Base-by-base conservation (phyloP, 2,888 invertebrate species). In the Polyploca ridens region DNA sequence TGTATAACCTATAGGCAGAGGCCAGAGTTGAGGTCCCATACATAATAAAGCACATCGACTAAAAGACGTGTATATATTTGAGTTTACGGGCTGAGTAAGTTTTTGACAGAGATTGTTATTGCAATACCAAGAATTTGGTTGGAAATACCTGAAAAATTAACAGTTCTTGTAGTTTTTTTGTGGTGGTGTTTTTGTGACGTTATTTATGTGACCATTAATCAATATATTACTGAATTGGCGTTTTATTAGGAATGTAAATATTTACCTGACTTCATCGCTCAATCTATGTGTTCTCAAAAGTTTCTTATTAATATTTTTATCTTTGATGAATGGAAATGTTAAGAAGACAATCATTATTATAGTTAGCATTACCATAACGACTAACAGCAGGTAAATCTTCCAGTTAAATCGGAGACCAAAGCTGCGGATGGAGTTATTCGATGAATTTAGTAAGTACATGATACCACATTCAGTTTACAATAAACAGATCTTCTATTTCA, bases 21-120 rank as follows among this genome's bases (percentile, higher is more conserved):
- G 97, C 97, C 97, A 97, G 0, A 97, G 87, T 71, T 96, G 96
- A 5, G 95, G 94, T 16, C 95, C 95, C 64, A 96, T 96, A 82
- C 97, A 97, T 3, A 96, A 89, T 83, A 97, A 95, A 63, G 95
- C 95, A 83, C 97, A 97, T 57, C 96, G 95, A 64, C 96, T 95
- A 66, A 96, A 89, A 0, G 96, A 96, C 0, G 66, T 54, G 62
- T 78, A 85, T 1, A 74, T 38, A 13, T 66, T 69, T 1, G 67
- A 68, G 0, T 71, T 66, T 0, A 73, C 70, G 0, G 74, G 73
- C 59, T 84, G 91, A 46, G 79, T 79, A 0, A 83, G 72, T 76
- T 84, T 90, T 62, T 87, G 79, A 44, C 91, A 91, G 3, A 88
- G 68, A 0, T 75, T 77, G 2, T 85, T 75, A n/a, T 75, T 76